Percentiles rank a stretch among this genome's conserved stretches.
Conservation (phyloP, 1,140 invertebrate genomes). For the Vanessa atalanta region DNA sequence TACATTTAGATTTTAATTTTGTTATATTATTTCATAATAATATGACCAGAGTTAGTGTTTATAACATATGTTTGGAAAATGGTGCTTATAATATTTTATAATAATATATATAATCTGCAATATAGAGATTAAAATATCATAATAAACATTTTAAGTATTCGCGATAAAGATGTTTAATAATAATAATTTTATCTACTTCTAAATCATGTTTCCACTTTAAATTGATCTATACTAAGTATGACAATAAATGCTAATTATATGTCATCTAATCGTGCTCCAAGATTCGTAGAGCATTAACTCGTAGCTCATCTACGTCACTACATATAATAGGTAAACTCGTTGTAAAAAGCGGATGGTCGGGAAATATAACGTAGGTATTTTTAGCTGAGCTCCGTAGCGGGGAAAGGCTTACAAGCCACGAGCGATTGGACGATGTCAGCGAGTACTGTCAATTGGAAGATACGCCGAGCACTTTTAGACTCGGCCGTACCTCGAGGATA, state of each 20-base stretch:
- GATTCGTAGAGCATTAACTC: slow-evolving; percentile 12
- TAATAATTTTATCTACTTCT: too few species aligned
- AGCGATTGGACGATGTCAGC: slow-evolving; percentile 51
- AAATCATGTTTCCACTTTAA: too few species aligned
- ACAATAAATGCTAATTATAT: too few species aligned
- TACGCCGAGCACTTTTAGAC: slow-evolving; percentile 63
- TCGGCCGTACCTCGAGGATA: slow-evolving; percentile 33
- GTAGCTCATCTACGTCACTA: slow-evolving; percentile 10
- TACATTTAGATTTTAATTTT: neutral
- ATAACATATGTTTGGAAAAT: too few species aligned
- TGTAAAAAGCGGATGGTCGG: slow-evolving; percentile 21
- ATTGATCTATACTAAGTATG: too few species aligned
- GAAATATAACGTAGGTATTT: slow-evolving; percentile 37
- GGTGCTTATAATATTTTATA: too few species aligned
- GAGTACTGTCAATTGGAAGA: slow-evolving; percentile 68
- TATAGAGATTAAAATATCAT: too few species aligned
- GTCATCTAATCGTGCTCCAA: slow-evolving; percentile 13
- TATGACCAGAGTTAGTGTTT: too few species aligned
- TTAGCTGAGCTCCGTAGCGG: slow-evolving; percentile 25
- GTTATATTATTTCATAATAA: neutral
- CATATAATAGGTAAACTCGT: slow-evolving; percentile 21
- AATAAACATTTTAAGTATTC: too few species aligned
- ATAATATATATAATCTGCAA: too few species aligned
- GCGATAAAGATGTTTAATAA: too few species aligned
- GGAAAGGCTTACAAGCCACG: slow-evolving; percentile 44